Evolutionary conservation across 2,888 invertebrate species (phyloP).

Genomic region (Lasioglossum leucozonium): DNA sequence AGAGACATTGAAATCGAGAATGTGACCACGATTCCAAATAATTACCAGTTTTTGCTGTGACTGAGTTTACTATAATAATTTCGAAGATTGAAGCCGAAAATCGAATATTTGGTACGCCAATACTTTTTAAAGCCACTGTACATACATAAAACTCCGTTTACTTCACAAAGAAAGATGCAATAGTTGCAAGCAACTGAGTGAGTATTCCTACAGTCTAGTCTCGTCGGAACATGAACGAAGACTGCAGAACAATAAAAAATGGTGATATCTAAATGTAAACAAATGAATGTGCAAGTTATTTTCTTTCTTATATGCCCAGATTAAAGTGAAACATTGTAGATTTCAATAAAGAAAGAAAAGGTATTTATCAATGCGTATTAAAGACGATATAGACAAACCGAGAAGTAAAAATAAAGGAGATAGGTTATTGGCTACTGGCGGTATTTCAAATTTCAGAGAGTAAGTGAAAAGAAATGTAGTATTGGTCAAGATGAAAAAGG

Average conservation of each 20-base stretch:
- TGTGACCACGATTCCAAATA: no score
- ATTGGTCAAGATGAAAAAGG: background rate
- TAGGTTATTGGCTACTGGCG: background rate
- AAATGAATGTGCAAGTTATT: constrained; percentile 5
- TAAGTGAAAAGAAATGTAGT: background rate
- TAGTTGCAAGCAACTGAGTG: background rate
- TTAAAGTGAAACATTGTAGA: background rate
- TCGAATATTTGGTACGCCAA: no score
- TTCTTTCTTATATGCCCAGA: background rate
- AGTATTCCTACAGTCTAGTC: no score
- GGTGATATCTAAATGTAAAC: background rate
- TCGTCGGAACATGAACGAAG: background rate
- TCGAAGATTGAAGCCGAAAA: no score
- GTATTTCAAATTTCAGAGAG: background rate
- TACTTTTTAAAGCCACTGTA: no score
- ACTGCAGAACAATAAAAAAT: background rate
- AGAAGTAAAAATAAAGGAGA: background rate
- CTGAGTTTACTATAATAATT: no score
- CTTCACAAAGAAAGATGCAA: background rate
- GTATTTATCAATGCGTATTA: background rate
- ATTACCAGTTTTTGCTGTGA: no score
- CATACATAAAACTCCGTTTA: background rate
- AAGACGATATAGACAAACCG: background rate
- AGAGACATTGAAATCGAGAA: no score
- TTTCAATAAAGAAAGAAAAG: background rate